Base-by-base conservation (phyloP, 53 echinoderm and acorn worm species). In the Antedon mediterranea region DNA sequence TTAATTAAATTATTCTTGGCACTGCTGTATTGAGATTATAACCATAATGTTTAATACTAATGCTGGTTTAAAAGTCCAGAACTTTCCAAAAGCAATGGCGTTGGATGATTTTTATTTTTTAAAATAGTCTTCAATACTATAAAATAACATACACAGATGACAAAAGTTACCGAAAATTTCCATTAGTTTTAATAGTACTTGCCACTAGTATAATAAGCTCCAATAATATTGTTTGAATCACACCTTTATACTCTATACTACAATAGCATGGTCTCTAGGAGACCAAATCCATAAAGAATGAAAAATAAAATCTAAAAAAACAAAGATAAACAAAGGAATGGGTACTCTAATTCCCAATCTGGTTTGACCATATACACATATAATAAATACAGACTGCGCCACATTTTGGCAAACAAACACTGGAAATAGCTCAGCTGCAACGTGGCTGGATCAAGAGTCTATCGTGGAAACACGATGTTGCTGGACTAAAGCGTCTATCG, bases 281-380 rank as follows among this genome's bases (percentile, higher is more conserved):
- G 23, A 23, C 57, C 57, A 57, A 23, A 11, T 57, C 57, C 57
- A 57, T 57, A 57, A 57, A 57, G 57, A 57, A 57, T 57, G 57
- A 57, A 57, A n/a, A n/a, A 57, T 23, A 57, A 57, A 15, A 15
- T 57, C 23, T 57, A 15, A 15, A 7, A n/a, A n/a, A 57, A 57
- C 11, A 57, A 57, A 57, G 57, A 57, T 57, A 15, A 57, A 57
- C 57, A 57, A 57, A 57, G 11, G 11, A 57, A 57, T 57, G 7
- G 57, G 57, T 57, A 57, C 9, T 57, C 20, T 57, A 6, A 37
- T 4, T 57, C 57, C 57, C 57, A 57, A 9, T 57, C 57, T 57
- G 57, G 57, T 57, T 57, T 57, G 57, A 57, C 57, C 57, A 57
- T 57, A 57, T 57, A 57, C 57, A 57, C 57, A 57, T 57, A 57